Percentiles rank a stretch among this genome's conserved stretches.
Evolutionary conservation across 2,797 vertebrate genomes (phyloP).

Genomic region (Pipistrellus nathusii): DNA sequence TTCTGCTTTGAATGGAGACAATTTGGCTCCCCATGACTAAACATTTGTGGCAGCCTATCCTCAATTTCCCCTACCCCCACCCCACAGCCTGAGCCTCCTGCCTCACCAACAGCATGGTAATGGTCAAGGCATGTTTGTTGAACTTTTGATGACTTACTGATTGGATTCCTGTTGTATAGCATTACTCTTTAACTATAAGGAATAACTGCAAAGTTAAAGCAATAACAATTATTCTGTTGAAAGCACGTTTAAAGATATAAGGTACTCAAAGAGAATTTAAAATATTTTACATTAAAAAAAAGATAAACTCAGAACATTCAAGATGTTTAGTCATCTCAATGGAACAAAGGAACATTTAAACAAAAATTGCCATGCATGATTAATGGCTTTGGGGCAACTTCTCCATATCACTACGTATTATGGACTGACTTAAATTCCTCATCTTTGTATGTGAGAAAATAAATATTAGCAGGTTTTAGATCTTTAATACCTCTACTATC

Average conservation of each 20-base stretch:
- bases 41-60: neutral
- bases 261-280: slow-evolving; percentile 50
- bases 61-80: neutral
- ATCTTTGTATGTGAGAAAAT: slow-evolving; percentile 41
- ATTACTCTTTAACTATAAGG: slow-evolving; percentile 83
- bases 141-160: slow-evolving; percentile 81
- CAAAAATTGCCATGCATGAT: neutral
- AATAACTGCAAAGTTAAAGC: slow-evolving; percentile 83
- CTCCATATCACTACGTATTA: neutral
- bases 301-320: slow-evolving; percentile 53
- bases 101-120: slow-evolving; percentile 41
- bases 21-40: neutral
- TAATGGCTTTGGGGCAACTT: slow-evolving; percentile 43
- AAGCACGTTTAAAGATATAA: slow-evolving; percentile 70
- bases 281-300: slow-evolving; percentile 60
- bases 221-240: slow-evolving; percentile 72
- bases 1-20: slow-evolving; percentile 36
- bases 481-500: neutral
- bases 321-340: slow-evolving; percentile 59
- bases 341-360: slow-evolving; percentile 58
- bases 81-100: slow-evolving; percentile 48
- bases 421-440: slow-evolving; percentile 28
- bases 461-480: neutral
- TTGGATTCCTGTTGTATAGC: slow-evolving; percentile 79
- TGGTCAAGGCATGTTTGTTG: slow-evolving; percentile 43